Percentiles rank a stretch among this genome's conserved stretches.
Evolutionary conservation across 92 coral and sea anemone genomes (phyloP).

Genomic region (Siderastrea siderea): DNA sequence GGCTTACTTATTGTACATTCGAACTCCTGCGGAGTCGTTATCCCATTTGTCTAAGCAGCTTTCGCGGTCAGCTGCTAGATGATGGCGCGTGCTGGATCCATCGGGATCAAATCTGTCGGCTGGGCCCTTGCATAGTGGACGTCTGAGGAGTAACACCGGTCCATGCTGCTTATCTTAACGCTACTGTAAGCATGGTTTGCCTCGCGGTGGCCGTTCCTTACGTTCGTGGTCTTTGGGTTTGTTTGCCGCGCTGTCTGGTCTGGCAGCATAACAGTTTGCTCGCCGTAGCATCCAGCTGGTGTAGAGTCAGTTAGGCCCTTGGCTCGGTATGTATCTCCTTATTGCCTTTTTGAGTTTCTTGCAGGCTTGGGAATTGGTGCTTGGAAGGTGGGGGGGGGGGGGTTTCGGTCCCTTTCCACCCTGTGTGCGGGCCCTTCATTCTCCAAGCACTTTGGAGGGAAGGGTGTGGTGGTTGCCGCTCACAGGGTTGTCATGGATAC

Average conservation of each 20-base stretch:
- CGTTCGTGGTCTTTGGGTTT: neutral
- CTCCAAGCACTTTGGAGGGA: neutral
- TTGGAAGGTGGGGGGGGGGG: too few species aligned
- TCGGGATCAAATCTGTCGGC: neutral
- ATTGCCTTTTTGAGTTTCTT: too few species aligned
- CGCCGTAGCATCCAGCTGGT: too few species aligned
- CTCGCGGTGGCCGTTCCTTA: neutral
- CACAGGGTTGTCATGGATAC: conserved; percentile 11
- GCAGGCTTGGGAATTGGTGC: too few species aligned
- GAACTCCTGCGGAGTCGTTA: conserved; percentile 3
- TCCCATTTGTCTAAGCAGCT: neutral
- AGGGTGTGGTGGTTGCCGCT: conserved; percentile 2
- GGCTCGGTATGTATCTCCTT: too few species aligned
- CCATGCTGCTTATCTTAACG: neutral
- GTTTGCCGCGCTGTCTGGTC: neutral
- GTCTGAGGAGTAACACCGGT: neutral
- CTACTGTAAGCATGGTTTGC: neutral
- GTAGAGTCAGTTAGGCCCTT: too few species aligned
- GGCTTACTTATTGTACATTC: conserved; percentile 27
- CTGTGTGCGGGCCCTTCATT: neutral
- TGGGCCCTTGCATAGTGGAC: neutral
- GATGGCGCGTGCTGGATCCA: neutral
- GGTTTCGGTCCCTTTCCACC: too few species aligned
- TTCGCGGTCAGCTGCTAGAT: neutral
- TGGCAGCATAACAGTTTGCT: too few species aligned